phyloP scores from a whole-genome alignment of 2,113 vertebrate species.

The Mobula birostris region DNA sequence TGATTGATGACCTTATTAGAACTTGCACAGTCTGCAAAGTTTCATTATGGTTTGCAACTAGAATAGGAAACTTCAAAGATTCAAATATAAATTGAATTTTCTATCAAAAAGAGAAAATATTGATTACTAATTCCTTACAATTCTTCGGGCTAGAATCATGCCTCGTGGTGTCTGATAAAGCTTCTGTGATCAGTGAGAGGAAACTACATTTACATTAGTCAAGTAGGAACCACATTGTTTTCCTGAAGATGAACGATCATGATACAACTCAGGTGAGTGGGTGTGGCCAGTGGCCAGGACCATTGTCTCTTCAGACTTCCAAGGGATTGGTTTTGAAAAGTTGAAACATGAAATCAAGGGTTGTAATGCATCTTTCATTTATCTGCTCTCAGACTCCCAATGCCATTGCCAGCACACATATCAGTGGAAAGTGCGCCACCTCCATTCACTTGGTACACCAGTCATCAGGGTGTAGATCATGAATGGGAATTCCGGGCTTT shows the following conservation, averaged over 20 bases:
- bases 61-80: slow-evolving; percentile 39
- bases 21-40: slow-evolving; percentile 41
- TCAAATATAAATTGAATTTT: slow-evolving; percentile 42
- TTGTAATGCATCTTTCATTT: neutral
- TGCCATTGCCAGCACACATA: neutral
- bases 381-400: neutral
- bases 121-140: slow-evolving; percentile 46
- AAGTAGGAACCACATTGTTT: neutral
- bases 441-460: neutral
- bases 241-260: neutral
- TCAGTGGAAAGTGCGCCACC: neutral
- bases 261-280: neutral
- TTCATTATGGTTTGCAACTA: slow-evolving; percentile 42
- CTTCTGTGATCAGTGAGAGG: neutral
- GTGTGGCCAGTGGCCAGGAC: neutral
- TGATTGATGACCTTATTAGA: slow-evolving; percentile 43
- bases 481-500: neutral
- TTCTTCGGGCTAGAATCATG: neutral
- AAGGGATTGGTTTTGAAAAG: neutral
- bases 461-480: neutral
- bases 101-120: slow-evolving; percentile 39
- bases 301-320: neutral
- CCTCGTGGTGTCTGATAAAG: neutral
- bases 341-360: neutral
- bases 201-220: neutral